Evolutionary conservation across 2,797 vertebrate species (phyloP), one percentile per base, ranked within the genome.

Genomic region (Poecilia velifera): DNA sequence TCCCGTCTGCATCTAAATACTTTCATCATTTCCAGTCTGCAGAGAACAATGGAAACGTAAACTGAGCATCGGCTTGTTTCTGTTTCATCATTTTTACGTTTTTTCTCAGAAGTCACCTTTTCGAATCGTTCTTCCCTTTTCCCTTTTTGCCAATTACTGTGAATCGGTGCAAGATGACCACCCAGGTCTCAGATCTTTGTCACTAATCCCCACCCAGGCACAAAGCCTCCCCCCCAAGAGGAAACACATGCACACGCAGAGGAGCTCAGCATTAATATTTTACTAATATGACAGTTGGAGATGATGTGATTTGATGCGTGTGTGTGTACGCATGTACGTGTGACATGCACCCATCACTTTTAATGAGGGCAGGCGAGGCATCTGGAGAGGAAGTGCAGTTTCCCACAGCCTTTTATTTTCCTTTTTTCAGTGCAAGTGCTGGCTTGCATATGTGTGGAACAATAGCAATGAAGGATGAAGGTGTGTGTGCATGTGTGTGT

Each of bases 361-460:
- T 96, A 95, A 96, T 95, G 94, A 95, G 92, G 88, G 88, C 85
- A 93, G 91, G 90, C 91, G 91, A 94, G 93, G 91, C 92, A 91
- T 91, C 90, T 87, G 90, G 90, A 84, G 87, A 85, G 75, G 81
- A 57, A 80, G 87, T 77, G 80, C 70, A 0, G 79, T 87, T 89
- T 86, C 78, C 46, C 59, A 64, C 6, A 82, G 82, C 79, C 82
- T 90, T 91, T 90, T 83, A 85, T 86, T 90, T 90, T 92, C 70
- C 55, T 72, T 59, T 78, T 90, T 87, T 90, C 82, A 84, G 76
- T 55, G 84, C 39, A 74, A 82, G 59, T 77, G 79, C 70, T 70
- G 73, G 73, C 43, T 47, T 76, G 73, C 4, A 22, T 71, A 49
- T 25, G 47, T 76, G 59, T 71, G 55, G 82, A 86, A 81, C 76